phyloP scores from a whole-genome alignment of 2,888 invertebrate genomes.

The Exephanes ischioxanthus region DNA sequence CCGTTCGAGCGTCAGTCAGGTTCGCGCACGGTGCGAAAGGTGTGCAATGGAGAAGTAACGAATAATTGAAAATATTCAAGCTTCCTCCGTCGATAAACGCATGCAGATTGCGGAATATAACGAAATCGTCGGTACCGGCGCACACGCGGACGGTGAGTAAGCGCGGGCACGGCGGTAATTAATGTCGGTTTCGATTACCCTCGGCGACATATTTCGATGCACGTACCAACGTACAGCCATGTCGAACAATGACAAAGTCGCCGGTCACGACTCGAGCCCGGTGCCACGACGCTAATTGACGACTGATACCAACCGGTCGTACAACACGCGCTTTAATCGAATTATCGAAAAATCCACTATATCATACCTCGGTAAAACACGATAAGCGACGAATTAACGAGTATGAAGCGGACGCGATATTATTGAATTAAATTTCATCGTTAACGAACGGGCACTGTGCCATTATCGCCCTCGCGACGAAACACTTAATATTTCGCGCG shows the following conservation, averaged over 20 bases:
- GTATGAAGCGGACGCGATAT: conserved; percentile 7
- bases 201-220: conserved; percentile 30
- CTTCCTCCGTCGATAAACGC: background rate
- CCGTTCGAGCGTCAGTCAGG: too few species aligned
- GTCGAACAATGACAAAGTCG: conserved; percentile 30
- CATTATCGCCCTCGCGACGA: background rate
- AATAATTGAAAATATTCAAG: conserved; percentile 14
- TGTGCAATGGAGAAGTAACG: background rate
- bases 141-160: background rate
- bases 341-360: conserved; percentile 50
- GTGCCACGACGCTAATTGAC: conserved; percentile 84
- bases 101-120: conserved; percentile 11
- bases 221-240: background rate
- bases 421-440: conserved; percentile 24
- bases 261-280: conserved; percentile 79
- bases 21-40: background rate
- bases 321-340: conserved; percentile 48
- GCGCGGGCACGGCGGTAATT: conserved; percentile 34
- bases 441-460: conserved; percentile 15
- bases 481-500: background rate
- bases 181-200: conserved; percentile 52
- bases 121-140: conserved; percentile 15
- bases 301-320: conserved; percentile 68
- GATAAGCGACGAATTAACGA: conserved; percentile 7
- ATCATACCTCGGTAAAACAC: conserved; percentile 4